Evolutionary conservation across 1,140 invertebrate genomes (phyloP), one percentile per base, ranked within the genome.

Genomic region (Lasioglossum albipes): DNA sequence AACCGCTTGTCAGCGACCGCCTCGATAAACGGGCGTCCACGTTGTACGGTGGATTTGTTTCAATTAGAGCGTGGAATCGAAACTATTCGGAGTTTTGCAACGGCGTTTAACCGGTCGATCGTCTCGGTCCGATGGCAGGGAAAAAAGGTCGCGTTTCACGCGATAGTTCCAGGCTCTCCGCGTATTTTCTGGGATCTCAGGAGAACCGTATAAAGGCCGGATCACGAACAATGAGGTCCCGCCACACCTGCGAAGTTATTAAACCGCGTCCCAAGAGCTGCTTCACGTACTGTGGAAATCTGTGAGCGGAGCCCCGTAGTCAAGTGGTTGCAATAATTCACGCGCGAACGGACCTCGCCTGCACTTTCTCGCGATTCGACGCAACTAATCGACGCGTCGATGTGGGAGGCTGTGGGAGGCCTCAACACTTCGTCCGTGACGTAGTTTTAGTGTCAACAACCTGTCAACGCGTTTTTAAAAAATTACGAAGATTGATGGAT

Each of bases 241-340:
- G 69, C 49, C 69, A 59, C 69, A 71, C 69, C 69, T 71, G 52
- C 22, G 69, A 36, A 41, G 54, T 71, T 71, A 71, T 71, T 71
- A 71, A 71, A 57, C 7, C 16, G 16, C 18, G 45, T 22, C 54
- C 69, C 20, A 20, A 7, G 49, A 41, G 52, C 52, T 36, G 69
- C 49, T 57, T 71, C 16, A 57, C 13, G 69, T 41, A 57, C 68
- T 71, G 78, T 67, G 74, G 27, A 67, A 49, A 67, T 66, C 42
- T 70, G 57, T 66, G 57, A 18, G 64, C 16, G 27, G 27, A 27
- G 27, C 27, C 27, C 31, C n/a, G 31, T 20, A 20, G 42, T 72
- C 66, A n/a, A 59, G 16, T 41, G 49, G 16, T 18, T 20, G 69
- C 18, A 31, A 41, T 71, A 71, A 57, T 71, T 71, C 69, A 71